phyloP scores from a whole-genome alignment of 1,140 invertebrate species.

The Panagrolaimus sp. region DNA sequence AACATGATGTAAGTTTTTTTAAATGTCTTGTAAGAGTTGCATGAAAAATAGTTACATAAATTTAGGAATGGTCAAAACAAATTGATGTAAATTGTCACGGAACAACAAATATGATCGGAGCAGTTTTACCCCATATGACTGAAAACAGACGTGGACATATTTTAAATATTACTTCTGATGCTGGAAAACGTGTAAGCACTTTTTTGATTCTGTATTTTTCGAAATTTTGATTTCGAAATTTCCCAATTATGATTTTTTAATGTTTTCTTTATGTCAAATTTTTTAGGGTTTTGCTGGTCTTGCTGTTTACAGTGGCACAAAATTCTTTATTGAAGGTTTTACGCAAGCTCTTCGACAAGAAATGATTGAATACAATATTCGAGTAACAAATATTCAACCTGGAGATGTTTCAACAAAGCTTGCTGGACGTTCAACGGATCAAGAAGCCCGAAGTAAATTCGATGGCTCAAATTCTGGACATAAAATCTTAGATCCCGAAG shows the following conservation, averaged over 20 bases:
- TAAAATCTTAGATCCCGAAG: conserved; percentile 60
- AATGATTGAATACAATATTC: conserved; percentile 57
- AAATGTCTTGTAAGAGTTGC: conserved; percentile 26
- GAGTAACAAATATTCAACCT: conserved; percentile 62
- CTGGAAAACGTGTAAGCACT: conserved; percentile 60
- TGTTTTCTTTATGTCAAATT: neutral
- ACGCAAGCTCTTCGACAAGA: conserved; percentile 61
- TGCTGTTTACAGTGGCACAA: conserved; percentile 63
- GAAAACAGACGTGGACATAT: conserved; percentile 61
- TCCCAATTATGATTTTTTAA: conserved; percentile 9
- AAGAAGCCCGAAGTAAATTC: conserved; percentile 56
- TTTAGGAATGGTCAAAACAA: conserved; percentile 60
- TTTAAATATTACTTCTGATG: conserved; percentile 62
- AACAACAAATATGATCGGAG: conserved; percentile 61
- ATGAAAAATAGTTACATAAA: conserved; percentile 49
- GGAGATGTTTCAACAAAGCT: conserved; percentile 63
- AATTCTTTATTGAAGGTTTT: conserved; percentile 63
- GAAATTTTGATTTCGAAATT: neutral
- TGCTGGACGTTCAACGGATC: conserved; percentile 58
- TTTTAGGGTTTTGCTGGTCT: conserved; percentile 62
- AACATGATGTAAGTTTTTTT: conserved; percentile 48
- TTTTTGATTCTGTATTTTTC: neutral
- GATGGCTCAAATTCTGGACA: conserved; percentile 59
- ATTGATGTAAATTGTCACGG: conserved; percentile 63
- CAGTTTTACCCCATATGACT: conserved; percentile 61